These are phyloP conservation scores for Epinotia bilunana DNA, from an alignment of 2,888 invertebrate genomes.

Conservation along the genomic window DNA sequence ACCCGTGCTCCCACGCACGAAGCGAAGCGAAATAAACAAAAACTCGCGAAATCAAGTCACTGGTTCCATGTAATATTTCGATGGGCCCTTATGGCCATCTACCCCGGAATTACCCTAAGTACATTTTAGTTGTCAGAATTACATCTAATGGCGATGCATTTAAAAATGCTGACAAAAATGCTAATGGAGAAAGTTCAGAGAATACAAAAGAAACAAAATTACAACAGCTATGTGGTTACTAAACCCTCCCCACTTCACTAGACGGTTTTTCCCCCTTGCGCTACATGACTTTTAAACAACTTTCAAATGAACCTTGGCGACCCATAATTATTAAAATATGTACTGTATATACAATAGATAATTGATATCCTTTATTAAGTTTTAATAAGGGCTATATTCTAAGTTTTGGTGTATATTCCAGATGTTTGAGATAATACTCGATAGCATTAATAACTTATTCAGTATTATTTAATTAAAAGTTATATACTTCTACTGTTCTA, in stretches of 20 bases:
- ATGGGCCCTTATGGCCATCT: too few species aligned
- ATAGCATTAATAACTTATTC: too few species aligned
- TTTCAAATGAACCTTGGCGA: background rate
- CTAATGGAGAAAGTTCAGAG: slow-evolving; percentile 2
- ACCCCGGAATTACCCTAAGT: too few species aligned
- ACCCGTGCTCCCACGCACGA: too few species aligned
- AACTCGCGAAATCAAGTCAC: too few species aligned
- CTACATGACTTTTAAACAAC: slow-evolving; percentile 19
- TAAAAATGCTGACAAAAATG: background rate
- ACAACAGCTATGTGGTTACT: slow-evolving; percentile 10
- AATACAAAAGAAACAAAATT: slow-evolving; percentile 17
- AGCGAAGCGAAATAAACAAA: too few species aligned
- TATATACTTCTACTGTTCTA: too few species aligned
- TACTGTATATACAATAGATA: background rate
- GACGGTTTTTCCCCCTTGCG: background rate
- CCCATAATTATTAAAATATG: background rate
- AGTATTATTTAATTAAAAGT: too few species aligned
- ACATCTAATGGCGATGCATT: background rate
- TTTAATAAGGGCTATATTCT: background rate
- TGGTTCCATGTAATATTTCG: too few species aligned
- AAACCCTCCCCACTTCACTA: background rate
- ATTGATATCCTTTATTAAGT: background rate
- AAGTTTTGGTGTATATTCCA: too few species aligned
- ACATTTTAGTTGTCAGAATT: background rate
- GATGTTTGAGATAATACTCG: too few species aligned